These are phyloP conservation scores for Clarias fuscus DNA, from an alignment of 2,797 vertebrate species.

Conservation along the genomic window DNA sequence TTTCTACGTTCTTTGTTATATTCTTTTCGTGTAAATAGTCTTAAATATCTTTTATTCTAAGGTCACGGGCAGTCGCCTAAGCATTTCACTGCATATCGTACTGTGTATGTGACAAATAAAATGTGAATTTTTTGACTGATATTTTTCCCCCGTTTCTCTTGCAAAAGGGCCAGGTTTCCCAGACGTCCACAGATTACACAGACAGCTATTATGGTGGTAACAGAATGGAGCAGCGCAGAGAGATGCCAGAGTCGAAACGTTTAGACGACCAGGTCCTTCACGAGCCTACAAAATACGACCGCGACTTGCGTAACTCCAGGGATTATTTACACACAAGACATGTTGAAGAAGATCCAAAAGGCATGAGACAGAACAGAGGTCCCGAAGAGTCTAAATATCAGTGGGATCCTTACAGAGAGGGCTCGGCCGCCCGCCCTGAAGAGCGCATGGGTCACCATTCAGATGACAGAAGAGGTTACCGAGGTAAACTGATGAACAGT, in stretches of 20 bases:
- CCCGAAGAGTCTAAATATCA: conserved; percentile 29
- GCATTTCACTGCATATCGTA: too few relatives aligned
- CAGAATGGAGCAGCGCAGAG: conserved; percentile 38
- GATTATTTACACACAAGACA: conserved; percentile 23
- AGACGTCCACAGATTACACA: conserved; percentile 50
- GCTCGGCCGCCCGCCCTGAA: conserved; percentile 43
- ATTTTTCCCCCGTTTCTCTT: conserved; percentile 44
- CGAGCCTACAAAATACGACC: conserved; percentile 21
- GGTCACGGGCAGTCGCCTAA: too few relatives aligned
- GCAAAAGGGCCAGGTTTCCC: conserved; percentile 51
- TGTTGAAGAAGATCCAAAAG: conserved; percentile 35
- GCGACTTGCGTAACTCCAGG: conserved; percentile 29
- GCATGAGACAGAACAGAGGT: conserved; percentile 32
- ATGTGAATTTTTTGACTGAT: too few relatives aligned
- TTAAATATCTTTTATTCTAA: too few relatives aligned
- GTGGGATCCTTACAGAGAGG: conserved; percentile 47
- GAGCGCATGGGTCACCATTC: conserved; percentile 42
- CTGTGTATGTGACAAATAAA: too few relatives aligned
- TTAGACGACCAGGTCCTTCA: conserved; percentile 12
- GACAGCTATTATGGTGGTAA: conserved; percentile 56
- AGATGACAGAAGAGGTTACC: conserved; percentile 55
- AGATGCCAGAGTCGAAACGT: conserved; percentile 42
- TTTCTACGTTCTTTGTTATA: too few relatives aligned
- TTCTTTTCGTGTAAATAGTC: too few relatives aligned
- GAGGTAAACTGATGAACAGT: conserved; percentile 59